These are phyloP conservation scores for Gibbula magus DNA, from an alignment of 2,888 invertebrate genomes.

Conservation along the genomic window DNA sequence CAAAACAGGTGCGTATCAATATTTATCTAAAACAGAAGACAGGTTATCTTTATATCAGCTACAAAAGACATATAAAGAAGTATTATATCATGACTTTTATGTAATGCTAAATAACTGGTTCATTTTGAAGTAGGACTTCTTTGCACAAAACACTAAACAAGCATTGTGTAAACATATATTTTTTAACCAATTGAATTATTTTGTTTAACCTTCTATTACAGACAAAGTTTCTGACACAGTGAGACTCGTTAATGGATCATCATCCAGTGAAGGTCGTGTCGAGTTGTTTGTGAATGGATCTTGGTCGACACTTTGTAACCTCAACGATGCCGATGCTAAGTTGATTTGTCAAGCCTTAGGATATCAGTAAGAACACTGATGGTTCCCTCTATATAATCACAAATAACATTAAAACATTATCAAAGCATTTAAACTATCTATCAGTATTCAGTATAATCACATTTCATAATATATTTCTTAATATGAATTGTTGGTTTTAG, in stretches of 20 bases:
- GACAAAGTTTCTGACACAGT: not conserved
- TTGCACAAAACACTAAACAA: too few relatives aligned
- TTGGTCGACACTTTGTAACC: not conserved
- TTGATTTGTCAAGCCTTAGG: not conserved
- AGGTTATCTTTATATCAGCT: too few relatives aligned
- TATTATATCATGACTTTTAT: too few relatives aligned
- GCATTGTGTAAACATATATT: too few relatives aligned
- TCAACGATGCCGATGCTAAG: not conserved
- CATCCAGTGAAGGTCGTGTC: not conserved
- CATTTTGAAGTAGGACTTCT: too few relatives aligned
- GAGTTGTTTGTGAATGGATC: slow-evolving; percentile 10
- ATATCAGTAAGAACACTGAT: not conserved
- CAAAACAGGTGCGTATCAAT: not conserved
- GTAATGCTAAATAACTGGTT: too few relatives aligned
- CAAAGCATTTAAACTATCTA: not conserved
- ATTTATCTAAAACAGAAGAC: too few relatives aligned
- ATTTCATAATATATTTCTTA: too few relatives aligned
- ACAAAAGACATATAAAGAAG: too few relatives aligned
- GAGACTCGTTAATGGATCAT: not conserved
- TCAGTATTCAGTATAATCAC: too few relatives aligned
- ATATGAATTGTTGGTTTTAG: too few relatives aligned
- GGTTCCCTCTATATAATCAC: too few relatives aligned
- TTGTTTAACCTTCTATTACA: not conserved
- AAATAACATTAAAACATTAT: not conserved
- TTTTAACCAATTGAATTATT: not conserved